Evolutionary conservation across 2,797 vertebrate species (phyloP).

Genomic region (Enteromius radiatus): DNA sequence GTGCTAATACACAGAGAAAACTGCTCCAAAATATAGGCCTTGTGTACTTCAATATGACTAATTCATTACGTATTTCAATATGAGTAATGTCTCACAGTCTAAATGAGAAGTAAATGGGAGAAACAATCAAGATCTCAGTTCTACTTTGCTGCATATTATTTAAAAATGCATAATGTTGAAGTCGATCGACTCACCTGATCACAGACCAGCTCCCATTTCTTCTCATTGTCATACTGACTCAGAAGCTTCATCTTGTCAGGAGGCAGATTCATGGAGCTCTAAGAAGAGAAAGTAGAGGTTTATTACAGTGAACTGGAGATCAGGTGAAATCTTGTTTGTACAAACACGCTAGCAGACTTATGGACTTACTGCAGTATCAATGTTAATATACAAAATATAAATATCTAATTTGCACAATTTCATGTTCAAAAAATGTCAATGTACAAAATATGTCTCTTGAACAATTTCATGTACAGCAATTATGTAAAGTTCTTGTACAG

Average conservation of each 20-base stretch:
- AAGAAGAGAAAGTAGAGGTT: constrained; percentile 47
- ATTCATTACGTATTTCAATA: not conserved
- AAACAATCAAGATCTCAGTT: constrained; percentile 20
- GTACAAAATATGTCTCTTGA: too few species aligned
- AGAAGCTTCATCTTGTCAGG: constrained; percentile 92
- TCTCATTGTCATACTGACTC: constrained; percentile 91
- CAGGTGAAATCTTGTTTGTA: not conserved
- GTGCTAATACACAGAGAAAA: not conserved
- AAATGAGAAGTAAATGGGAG: not conserved
- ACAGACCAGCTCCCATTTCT: constrained; percentile 98
- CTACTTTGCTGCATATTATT: not conserved
- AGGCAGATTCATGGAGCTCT: constrained; percentile 97
- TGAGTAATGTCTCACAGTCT: not conserved
- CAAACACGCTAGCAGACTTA: not conserved
- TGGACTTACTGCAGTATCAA: not conserved
- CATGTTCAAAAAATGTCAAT: too few species aligned
- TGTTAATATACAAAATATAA: not conserved
- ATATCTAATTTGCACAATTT: too few species aligned
- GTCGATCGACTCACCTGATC: constrained; percentile 82
- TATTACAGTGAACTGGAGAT: not conserved
- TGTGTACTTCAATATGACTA: not conserved
- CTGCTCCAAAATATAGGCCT: not conserved
- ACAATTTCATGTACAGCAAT: too few species aligned
- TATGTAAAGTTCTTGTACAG: too few species aligned
- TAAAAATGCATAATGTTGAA: not conserved